Base-by-base conservation (phyloP, 35 echinoderm and acorn worm species). In the Acanthaster planci region DNA sequence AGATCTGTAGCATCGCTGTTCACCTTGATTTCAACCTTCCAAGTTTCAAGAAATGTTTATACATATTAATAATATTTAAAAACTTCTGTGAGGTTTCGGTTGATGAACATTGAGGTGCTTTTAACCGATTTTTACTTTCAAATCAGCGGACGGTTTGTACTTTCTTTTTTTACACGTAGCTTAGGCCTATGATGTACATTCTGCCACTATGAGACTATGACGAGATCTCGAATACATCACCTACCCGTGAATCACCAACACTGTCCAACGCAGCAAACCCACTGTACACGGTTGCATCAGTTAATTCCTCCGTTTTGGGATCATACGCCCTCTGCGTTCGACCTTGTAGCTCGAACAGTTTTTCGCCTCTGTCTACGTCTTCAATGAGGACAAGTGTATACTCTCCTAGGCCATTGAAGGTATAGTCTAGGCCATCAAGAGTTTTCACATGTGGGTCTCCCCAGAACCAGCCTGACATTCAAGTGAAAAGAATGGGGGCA, bases 211-310 rank as follows among this genome's bases (percentile, higher is more conserved):
- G 4, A 12, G 4, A 47, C 42, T 12, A 12, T 4, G 4, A 12
- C 12, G 42, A 47, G 42, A 6, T 47, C 4, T 76, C 76, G 77
- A 37, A 5, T n/a, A 14, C 0, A 19, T 21, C 23, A 72, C 64
- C 9, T 12, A 81, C 47, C 79, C 30, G 51, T 27, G 34, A 72
- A 8, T 85, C 88, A 37, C 86, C 64, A 23, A 51, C 82, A 31
- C 56, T 40, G 59, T 92, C 86, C 59, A 89, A 86, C 39, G 93
- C 93, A 19, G 93, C 93, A 78, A 92, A 92, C 12, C 85, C 93
- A 52, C 51, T 77, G 53, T 89, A 97, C 18, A 84, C 77, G 7
- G 93, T 97, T 16, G 86, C 89, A 64, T 97, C 58, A 51, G 86
- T 77, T 27, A 89, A 26, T 18, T 80, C 32, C n/a, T 78, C 78